phyloP scores from a whole-genome alignment of 2,797 vertebrate species.

The Pseudocheirus occidentalis region DNA sequence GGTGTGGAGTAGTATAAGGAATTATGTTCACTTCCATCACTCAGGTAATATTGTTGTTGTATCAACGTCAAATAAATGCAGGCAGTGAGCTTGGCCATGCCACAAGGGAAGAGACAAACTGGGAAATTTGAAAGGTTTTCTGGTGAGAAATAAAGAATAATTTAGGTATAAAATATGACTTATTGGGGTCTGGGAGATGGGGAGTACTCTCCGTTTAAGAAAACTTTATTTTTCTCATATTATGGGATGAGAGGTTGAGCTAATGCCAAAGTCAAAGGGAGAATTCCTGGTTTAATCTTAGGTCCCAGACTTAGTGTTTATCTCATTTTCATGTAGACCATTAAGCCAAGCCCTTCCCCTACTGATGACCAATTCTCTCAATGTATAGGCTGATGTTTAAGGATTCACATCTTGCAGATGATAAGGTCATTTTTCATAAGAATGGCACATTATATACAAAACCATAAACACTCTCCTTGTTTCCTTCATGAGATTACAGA shows the following conservation, averaged over 20 bases:
- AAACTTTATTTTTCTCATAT: constrained; percentile 36
- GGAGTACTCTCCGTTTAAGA: constrained; percentile 22
- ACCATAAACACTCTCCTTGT: background rate
- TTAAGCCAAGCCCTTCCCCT: background rate
- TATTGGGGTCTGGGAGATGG: background rate
- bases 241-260: background rate
- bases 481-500: background rate
- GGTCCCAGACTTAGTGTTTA: background rate
- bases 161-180: constrained; percentile 5
- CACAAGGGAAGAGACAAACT: constrained; percentile 10
- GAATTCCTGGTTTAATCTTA: constrained; percentile 22
- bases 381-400: background rate
- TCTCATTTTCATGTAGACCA: background rate
- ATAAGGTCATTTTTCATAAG: background rate
- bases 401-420: background rate
- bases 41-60: constrained; percentile 58
- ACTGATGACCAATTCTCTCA: background rate
- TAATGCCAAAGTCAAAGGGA: background rate
- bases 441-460: background rate
- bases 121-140: constrained; percentile 39
- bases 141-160: constrained; percentile 30
- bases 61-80: constrained; percentile 46
- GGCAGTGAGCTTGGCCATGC: constrained; percentile 38
- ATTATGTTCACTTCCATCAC: constrained; percentile 58
- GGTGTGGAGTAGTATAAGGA: constrained; percentile 53